phyloP scores from a whole-genome alignment of 2,888 invertebrate genomes.

The Hesperia comma region DNA sequence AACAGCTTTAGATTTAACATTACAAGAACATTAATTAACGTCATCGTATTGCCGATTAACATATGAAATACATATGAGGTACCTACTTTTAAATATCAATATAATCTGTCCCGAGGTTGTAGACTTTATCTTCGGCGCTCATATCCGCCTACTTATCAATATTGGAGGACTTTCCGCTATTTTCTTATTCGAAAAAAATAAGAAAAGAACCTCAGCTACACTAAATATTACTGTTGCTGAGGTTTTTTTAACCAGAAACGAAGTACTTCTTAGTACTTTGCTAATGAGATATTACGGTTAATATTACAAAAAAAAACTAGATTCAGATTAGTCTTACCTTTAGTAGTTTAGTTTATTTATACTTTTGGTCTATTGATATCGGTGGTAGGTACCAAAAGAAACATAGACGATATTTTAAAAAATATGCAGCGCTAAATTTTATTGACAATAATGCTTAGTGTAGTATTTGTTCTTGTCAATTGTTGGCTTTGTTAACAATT shows the following conservation, averaged over 20 bases:
- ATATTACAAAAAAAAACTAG: no score
- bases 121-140: background rate
- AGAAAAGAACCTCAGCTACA: background rate
- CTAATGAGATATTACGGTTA: no score
- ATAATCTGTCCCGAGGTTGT: conserved; percentile 10
- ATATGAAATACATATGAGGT: background rate
- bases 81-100: conserved; percentile 1
- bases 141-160: background rate
- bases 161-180: background rate
- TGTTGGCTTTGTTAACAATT: conserved; percentile 25
- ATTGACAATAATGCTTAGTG: background rate
- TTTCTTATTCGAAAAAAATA: background rate
- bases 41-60: background rate
- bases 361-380: no score
- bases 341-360: no score
- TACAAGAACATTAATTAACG: background rate
- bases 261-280: no score
- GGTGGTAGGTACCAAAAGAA: no score
- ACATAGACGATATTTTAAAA: no score
- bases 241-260: no score
- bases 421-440: background rate
- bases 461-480: conserved; percentile 7
- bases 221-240: no score
- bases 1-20: background rate
- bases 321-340: no score